Conservation (phyloP, 2,113 vertebrate species). For the Raphicerus campestris region DNA sequence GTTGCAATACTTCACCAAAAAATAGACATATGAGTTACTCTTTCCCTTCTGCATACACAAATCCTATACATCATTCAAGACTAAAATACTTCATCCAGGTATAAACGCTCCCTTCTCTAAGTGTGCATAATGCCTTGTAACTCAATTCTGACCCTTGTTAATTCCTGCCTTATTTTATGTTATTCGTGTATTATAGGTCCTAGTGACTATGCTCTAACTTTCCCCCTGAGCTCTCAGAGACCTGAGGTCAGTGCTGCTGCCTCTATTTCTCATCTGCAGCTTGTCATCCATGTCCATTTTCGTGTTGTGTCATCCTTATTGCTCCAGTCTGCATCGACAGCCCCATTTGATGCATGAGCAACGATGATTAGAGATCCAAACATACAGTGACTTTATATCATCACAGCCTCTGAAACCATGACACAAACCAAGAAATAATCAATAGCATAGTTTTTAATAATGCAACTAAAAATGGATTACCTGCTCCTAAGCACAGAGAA, state of each 20-base stretch:
- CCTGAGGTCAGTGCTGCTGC: background rate
- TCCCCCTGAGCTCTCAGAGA: background rate
- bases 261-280: background rate
- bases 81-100: background rate
- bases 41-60: background rate
- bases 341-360: background rate
- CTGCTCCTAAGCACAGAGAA: background rate
- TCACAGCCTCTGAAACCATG: background rate
- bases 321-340: background rate
- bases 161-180: background rate
- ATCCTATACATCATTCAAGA: background rate
- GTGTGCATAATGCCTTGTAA: background rate
- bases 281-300: background rate
- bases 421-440: background rate
- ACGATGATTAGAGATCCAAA: background rate
- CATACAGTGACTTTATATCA: background rate
- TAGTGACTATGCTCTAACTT: background rate
- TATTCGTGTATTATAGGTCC: background rate
- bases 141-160: background rate
- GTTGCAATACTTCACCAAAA: background rate
- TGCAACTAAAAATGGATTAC: constrained; percentile 15
- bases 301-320: background rate
- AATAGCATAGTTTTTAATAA: background rate
- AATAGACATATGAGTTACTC: background rate
- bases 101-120: background rate